These are phyloP conservation scores for Chionomys nivalis DNA, from an alignment of 2,113 vertebrate genomes.

Conservation along the genomic window DNA sequence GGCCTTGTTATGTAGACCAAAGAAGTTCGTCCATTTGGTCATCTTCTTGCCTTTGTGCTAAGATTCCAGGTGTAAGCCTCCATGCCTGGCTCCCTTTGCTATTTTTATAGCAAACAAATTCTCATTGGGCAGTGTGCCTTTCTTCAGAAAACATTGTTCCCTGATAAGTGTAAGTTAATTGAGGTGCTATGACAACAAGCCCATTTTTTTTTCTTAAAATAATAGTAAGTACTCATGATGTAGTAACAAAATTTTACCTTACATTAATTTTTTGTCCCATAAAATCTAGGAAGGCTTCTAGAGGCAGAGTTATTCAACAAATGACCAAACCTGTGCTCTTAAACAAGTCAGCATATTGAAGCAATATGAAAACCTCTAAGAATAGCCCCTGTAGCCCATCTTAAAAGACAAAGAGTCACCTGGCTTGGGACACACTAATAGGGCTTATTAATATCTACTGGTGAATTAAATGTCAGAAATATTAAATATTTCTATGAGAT, in stretches of 20 bases:
- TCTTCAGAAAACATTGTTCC: neutral
- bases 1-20: neutral
- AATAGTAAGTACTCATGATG: neutral
- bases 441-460: neutral
- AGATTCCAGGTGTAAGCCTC: neutral
- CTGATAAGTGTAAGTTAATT: neutral
- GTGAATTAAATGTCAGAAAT: neutral
- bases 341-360: neutral
- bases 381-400: fast-evolving
- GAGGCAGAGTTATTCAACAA: neutral
- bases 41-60: too few relatives aligned
- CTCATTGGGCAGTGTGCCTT: neutral
- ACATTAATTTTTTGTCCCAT: neutral
- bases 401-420: neutral
- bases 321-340: neutral
- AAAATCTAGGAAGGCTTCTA: neutral
- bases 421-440: neutral
- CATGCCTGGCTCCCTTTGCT: neutral
- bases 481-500: neutral
- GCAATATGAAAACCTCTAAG: fast-evolving
- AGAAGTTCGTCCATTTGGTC: neutral
- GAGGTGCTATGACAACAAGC: neutral
- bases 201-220: neutral
- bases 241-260: neutral
- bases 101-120: neutral